Evolutionary conservation across 2,888 invertebrate genomes (phyloP), one percentile per base, ranked within the genome.

Genomic region (Agonopterix alstromeriana): DNA sequence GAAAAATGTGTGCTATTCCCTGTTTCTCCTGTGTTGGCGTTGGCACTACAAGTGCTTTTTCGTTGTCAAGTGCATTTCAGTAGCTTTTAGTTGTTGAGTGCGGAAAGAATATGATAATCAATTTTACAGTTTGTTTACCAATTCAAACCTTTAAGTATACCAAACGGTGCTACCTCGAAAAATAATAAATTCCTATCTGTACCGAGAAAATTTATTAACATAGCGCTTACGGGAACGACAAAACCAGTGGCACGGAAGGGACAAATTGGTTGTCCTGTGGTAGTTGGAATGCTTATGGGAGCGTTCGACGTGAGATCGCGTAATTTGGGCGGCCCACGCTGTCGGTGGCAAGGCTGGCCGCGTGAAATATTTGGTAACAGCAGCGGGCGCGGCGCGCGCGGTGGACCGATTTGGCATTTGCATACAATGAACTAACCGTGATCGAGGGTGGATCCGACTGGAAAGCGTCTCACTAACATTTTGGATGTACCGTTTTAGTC

Each of bases 321-420:
- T 73, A 77, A 79, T 81, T 77, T 76, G 70, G 76, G 58, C 27
- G 27, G 61, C 66, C 70, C 63, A 63, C 67, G 65, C 47, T 66
- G 71, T 71, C 70, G 63, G 55, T 60, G 61, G 67, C 73, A 69
- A 65, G 54, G 61, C 51, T 61, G 65, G 56, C 59, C 60, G 67
- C 66, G 74, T 83, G 74, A 82, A 78, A 81, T 80, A 69, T 78
- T 82, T 77, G 81, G 83, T 82, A 83, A 83, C 27, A 27, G 27
- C 5, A 27, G 27, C 27, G 27, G 27, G 27, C 27, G 27, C 43
- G 65, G 60, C 70, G 66, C 73, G 71, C 66, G 71, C 67, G 72
- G 69, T 66, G 57, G 54, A 55, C 51, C 52, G 52, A 70, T 70
- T 70, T 62, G 63, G 71, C 64, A 85, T 85, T 85, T 77, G 78